Evolutionary conservation across 1,140 invertebrate species (phyloP).

Genomic region (Dinoponera quadriceps): DNA sequence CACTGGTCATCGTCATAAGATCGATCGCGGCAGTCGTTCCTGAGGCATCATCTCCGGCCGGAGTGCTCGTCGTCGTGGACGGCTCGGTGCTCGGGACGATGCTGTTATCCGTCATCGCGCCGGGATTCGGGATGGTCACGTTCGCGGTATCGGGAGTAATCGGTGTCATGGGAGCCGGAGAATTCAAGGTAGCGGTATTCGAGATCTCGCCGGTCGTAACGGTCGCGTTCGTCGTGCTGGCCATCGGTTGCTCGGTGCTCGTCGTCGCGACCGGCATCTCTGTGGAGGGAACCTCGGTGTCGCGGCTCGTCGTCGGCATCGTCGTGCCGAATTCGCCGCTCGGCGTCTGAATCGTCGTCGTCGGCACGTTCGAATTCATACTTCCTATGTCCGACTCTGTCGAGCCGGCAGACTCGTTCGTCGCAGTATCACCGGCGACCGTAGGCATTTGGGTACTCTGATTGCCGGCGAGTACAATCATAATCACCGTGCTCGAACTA

Average conservation of each 20-base stretch:
- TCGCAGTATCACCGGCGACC: not conserved
- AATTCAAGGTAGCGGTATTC: constrained; percentile 35
- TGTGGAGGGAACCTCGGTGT: not conserved
- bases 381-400: not conserved
- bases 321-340: not conserved
- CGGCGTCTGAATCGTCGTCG: not conserved
- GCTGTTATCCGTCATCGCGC: constrained; percentile 19
- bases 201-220: no score
- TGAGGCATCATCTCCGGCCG: not conserved
- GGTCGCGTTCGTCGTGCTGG: not conserved
- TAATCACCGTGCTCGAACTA: not conserved
- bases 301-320: not conserved
- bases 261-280: not conserved
- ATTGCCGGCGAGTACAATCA: not conserved
- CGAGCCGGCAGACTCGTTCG: no score
- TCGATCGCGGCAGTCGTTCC: not conserved
- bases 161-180: constrained; percentile 9
- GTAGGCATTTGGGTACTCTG: not conserved
- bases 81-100: not conserved
- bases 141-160: not conserved
- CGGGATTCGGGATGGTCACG: constrained; percentile 11
- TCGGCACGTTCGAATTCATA: not conserved
- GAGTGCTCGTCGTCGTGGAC: not conserved
- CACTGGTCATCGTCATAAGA: not conserved
- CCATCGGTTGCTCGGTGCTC: not conserved